Evolutionary conservation across 2,888 invertebrate species (phyloP).

Genomic region (Colletes collaris): DNA sequence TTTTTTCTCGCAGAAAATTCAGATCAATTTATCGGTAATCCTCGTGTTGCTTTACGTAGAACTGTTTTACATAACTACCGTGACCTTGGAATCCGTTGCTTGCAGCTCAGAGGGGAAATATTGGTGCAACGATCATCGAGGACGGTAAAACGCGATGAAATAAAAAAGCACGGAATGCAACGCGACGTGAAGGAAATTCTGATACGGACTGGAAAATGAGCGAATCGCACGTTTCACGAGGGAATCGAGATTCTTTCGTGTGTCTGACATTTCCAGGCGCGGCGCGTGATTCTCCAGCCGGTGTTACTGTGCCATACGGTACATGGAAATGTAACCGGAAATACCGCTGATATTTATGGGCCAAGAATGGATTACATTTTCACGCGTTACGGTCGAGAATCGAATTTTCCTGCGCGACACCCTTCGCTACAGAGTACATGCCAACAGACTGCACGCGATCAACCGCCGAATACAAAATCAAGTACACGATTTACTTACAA

Average conservation of each 20-base stretch:
- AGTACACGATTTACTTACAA: too few species aligned
- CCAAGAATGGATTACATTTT: slow-evolving; percentile 20
- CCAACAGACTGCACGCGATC: slow-evolving; percentile 3
- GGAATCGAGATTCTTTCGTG: slow-evolving; percentile 27
- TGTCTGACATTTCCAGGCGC: slow-evolving; percentile 23
- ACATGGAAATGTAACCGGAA: slow-evolving; percentile 38
- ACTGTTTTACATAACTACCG: too few species aligned
- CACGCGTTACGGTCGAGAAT: slow-evolving; percentile 1
- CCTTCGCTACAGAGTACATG: neutral
- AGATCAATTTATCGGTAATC: too few species aligned
- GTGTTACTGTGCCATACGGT: slow-evolving; percentile 2
- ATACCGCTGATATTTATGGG: slow-evolving; percentile 38
- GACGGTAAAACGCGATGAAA: neutral
- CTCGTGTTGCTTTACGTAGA: too few species aligned
- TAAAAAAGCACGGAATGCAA: neutral
- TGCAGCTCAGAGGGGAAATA: neutral
- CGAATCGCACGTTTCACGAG: neutral
- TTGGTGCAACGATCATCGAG: neutral
- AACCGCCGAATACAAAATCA: too few species aligned
- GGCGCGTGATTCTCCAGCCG: slow-evolving; percentile 21
- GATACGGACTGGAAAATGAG: slow-evolving; percentile 20
- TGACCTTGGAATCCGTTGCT: neutral
- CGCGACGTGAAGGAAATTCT: slow-evolving; percentile 2
- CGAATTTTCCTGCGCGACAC: slow-evolving; percentile 14
- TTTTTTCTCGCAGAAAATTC: too few species aligned